Evolutionary conservation across 2,113 vertebrate genomes (phyloP), one percentile per base, ranked within the genome.

Genomic region (Sorex araneus): DNA sequence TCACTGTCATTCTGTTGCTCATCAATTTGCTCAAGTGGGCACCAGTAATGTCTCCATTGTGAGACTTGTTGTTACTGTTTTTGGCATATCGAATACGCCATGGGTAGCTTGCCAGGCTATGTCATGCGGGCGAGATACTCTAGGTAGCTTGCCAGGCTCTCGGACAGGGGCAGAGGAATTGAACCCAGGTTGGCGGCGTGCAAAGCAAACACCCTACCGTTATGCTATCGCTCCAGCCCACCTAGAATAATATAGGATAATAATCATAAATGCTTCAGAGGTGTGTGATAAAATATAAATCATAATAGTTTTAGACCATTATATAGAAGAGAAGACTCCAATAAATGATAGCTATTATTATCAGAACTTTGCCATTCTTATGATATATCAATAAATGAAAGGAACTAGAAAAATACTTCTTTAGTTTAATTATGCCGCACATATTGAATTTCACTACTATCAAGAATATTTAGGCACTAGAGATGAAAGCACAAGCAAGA

Each of bases 391-490:
- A 50, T 50, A 50, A 66, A 66, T 50, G 70, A 66, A 57, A 16
- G 15, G 2, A 91, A 8, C 23, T 36, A 84, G 30, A 47, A 71
- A 78, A 77, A 81, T 78, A 69, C 47, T 50, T 50, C 16, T 79
- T 11, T 84, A 88, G 67, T 43, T 79, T 36, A 88, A 79, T 80
- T 78, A 91, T 50, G 81, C 84, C 9, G 66, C 28, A 85, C 64
- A 71, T 81, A 66, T 71, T 47, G 74, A 79, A 27, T 63, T 36
- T 7, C 25, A 67, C 18, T 87, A 67, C 16, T 43, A 79, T 40
- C 10, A 89, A 92, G 19, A 85, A 47, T 66, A 73, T 19, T 82
- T 76, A 92, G n/a, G 12, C n/a, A 82, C 2, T 47, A 71, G 63
- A 80, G 28, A 73, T 78, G 2, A 2, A 69, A 69, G 69, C 4